Conservation (phyloP, 2,113 vertebrate species). For the Lynx canadensis region DNA sequence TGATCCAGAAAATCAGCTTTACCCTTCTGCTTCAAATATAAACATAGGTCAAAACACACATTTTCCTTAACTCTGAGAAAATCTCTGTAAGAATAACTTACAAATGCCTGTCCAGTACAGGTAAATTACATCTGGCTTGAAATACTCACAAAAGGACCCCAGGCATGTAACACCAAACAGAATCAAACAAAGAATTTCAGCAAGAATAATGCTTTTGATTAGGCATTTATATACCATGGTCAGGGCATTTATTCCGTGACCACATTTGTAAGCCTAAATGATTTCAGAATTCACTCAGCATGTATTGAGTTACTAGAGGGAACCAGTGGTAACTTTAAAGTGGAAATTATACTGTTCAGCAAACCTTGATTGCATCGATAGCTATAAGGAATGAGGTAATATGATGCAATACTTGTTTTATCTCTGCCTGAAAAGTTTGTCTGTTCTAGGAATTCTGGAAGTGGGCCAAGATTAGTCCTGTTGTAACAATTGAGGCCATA, state of each 20-base stretch:
- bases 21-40: constrained; percentile 40
- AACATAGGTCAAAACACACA: not conserved
- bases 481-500: not conserved
- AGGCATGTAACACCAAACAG: not conserved
- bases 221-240: not conserved
- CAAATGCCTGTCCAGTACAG: not conserved
- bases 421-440: not conserved
- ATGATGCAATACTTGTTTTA: not conserved
- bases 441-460: constrained; percentile 22
- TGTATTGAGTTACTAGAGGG: constrained; percentile 9
- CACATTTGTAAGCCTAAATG: not conserved
- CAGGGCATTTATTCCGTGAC: constrained; percentile 7
- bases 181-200: not conserved
- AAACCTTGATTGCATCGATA: not conserved
- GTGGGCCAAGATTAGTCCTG: not conserved
- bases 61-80: constrained; percentile 19
- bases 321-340: constrained; percentile 47
- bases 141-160: not conserved
- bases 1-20: constrained; percentile 51
- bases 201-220: constrained; percentile 26
- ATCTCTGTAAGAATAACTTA: not conserved
- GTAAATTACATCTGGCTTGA: not conserved
- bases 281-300: constrained; percentile 45
- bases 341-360: not conserved
- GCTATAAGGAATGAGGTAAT: constrained; percentile 27